These are phyloP conservation scores for Drosophila stalkeri DNA, from an alignment of 2,888 invertebrate species.

Conservation along the genomic window DNA sequence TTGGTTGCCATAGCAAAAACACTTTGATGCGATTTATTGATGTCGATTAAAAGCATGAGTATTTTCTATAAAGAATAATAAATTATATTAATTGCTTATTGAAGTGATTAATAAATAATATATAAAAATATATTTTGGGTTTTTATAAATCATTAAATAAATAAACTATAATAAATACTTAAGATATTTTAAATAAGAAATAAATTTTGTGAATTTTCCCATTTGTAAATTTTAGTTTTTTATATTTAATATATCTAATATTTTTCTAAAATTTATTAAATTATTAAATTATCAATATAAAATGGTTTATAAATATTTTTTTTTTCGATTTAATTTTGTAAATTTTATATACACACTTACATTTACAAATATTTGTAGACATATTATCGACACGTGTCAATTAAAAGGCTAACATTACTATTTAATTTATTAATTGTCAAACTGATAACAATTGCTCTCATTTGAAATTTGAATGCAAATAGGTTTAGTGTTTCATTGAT, in stretches of 20 bases:
- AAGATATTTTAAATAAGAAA: not conserved
- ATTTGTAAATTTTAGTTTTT: too few species aligned
- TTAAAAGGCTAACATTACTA: not conserved
- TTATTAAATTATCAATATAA: too few species aligned
- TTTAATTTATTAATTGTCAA: constrained; percentile 19
- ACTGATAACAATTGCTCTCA: constrained; percentile 15
- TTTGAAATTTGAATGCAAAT: constrained; percentile 16
- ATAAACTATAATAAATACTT: too few species aligned
- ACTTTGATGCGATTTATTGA: constrained; percentile 33
- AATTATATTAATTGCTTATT: not conserved
- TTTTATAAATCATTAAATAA: too few species aligned
- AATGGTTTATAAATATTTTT: too few species aligned
- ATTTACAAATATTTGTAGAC: not conserved
- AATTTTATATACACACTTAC: not conserved
- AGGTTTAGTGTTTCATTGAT: constrained; percentile 4
- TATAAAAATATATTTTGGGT: too few species aligned
- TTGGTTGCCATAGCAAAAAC: constrained; percentile 45
- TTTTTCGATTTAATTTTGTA: not conserved
- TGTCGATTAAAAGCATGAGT: constrained; percentile 34
- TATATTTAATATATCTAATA: too few species aligned
- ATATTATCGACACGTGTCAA: constrained; percentile 19
- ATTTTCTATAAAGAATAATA: not conserved
- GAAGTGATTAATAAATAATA: not conserved
- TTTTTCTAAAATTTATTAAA: too few species aligned
- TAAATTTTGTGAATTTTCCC: not conserved